Evolutionary conservation across 1,140 invertebrate genomes (phyloP), one percentile per base, ranked within the genome.

Genomic region (Aphaenogaster ashmeadi): DNA sequence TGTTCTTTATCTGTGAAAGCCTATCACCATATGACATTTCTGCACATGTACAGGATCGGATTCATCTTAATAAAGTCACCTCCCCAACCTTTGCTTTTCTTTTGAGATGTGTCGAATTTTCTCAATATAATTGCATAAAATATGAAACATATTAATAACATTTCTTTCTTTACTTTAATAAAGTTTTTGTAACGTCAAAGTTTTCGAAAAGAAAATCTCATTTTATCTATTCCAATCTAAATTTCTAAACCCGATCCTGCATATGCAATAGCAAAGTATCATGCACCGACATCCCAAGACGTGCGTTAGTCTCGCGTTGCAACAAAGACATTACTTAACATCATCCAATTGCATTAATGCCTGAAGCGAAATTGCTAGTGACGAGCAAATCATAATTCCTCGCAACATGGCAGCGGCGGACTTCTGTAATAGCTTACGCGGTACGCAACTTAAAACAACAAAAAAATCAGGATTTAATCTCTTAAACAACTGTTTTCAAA

Each of bases 311-410:
- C 62, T 38, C 47, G 18, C 9, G 2, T 69, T 81, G 50, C 78
- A 21, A 33, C 78, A 80, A 80, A 80, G 44, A 67, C 18, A 56
- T 81, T 71, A 81, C 64, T 81, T 56, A 41, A 69, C 38, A 21
- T 81, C 66, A n/a, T 56, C 21, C 64, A 58, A 81, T 81, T 60
- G 27, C 66, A 81, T 71, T 71, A 81, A 81, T 71, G 38, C 64
- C 4, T 56, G 62, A 38, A 81, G 21, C 36, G 15, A 71, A 81
- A 47, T 81, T 81, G 36, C 64, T 69, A 69, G 78, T 56, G n/a
- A 69, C n/a, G 36, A 27, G 21, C 15, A 81, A 71, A 67, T 33
- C 15, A 54, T 69, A n/a, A 56, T 81, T 81, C 8, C 21, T 15
- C 9, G 64, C 47, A n/a, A 41, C 36, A 69, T 81, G 9, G 38